Evolutionary conservation across 2,888 invertebrate genomes (phyloP).

Genomic region (Sinohyriopsis cumingii): DNA sequence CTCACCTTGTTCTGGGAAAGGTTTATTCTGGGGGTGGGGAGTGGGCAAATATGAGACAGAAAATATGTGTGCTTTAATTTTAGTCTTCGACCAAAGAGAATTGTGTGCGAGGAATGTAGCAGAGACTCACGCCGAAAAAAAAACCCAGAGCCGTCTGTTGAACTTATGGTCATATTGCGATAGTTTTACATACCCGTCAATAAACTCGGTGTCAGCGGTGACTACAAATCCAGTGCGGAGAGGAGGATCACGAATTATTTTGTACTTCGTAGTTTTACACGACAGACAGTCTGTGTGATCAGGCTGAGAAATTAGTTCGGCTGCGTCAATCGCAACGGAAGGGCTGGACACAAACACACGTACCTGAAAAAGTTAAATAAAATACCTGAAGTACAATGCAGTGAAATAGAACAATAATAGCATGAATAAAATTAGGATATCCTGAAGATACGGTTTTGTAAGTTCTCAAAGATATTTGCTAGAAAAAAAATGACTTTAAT

Average conservation of each 20-base stretch:
- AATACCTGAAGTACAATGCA: background rate
- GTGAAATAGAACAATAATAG: background rate
- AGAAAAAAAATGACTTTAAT: too few species aligned
- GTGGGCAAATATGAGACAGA: background rate
- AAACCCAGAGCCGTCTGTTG: background rate
- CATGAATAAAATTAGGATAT: background rate
- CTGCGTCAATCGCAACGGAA: slow-evolving; percentile 61
- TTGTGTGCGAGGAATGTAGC: too few species aligned
- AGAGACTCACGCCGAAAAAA: too few species aligned
- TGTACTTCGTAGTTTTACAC: slow-evolving; percentile 50
- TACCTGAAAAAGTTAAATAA: slow-evolving; percentile 32
- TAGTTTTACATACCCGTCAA: slow-evolving; percentile 38
- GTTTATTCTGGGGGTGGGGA: background rate
- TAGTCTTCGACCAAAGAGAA: background rate
- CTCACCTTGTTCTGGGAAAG: too few species aligned
- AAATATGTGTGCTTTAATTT: background rate
- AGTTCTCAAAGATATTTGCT: too few species aligned
- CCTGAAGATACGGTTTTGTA: too few species aligned
- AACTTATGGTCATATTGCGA: background rate
- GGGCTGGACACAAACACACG: slow-evolving; percentile 48
- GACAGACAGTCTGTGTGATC: slow-evolving; percentile 38
- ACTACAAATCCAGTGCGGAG: slow-evolving; percentile 27
- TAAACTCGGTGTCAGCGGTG: slow-evolving; percentile 29
- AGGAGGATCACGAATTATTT: slow-evolving; percentile 48
- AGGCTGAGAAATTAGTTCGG: slow-evolving; percentile 49